Evolutionary conservation across 2,888 invertebrate genomes (phyloP), one percentile per base, ranked within the genome.

Genomic region (Brachylomia viminalis): DNA sequence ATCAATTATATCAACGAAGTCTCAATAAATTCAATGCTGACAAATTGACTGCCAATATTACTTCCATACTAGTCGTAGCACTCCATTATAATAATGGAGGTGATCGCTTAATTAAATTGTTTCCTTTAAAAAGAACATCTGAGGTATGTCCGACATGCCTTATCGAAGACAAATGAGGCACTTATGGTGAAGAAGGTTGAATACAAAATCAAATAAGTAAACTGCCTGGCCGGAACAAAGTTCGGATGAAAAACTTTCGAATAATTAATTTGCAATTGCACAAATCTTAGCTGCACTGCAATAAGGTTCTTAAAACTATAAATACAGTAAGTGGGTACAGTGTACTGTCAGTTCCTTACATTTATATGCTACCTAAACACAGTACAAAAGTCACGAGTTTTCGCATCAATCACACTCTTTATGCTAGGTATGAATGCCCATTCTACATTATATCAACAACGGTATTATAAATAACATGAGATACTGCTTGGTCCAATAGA

Each of bases 11-110:
- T 33, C 38, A 82, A 64, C 70, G 49, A 71, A 73, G 78, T 77
- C 62, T 69, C 72, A 77, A 82, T 85, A 77, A 87, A 80, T 87
- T 77, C 62, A 75, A 65, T 45, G 71, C 59, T 85, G 87, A 87
- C 87, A 87, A 86, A 86, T 86, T 80, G 68, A 20, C 67, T 61
- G 65, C 23, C 67, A 66, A 74, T 77, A 79, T 66, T 33, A 72
- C 73, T 62, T 58, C 73, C 66, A 80, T 82, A 77, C 1, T 54
- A 65, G 67, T 56, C 30, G 42, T 27, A 65, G 52, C 47, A 70
- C 42, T 80, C 30, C 74, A 80, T 73, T 78, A 67, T 27, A 54
- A 15, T 83, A 77, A 86, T 75, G 45, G 42, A 1, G 7, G 49
- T 7, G 45, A 79, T 67, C 58, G 49, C 65, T 83, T 15, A 67